Evolutionary conservation across 2,113 vertebrate species (phyloP), one percentile per base, ranked within the genome.

Genomic region (Psilopogon haemacephalus): DNA sequence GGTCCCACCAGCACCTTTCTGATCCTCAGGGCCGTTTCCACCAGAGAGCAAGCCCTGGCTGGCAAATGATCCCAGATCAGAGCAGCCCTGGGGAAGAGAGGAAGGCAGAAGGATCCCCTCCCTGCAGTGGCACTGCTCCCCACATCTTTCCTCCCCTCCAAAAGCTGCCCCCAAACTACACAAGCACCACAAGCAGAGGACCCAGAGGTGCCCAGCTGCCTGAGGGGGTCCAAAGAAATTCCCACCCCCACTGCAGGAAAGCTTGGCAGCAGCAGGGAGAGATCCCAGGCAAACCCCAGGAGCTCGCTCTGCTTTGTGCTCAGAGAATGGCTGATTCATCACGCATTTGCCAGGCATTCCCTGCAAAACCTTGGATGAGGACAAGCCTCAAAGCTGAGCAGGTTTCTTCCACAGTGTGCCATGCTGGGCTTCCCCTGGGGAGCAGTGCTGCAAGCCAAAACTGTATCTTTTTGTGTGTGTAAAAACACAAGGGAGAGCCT

Each of bases 241-340:
- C 77, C 20, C 48, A 50, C 17, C 42, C 55, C 20, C 11, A 15
- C 60, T 5, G 15, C 42, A 69, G 86, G 64, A 85, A 83, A 68
- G 27, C 73, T 60, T 42, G 55, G n/a, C 12, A 5, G 40, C 59
- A 44, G 77, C 89, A 67, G 65, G 77, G 81, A 93, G 54, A 88
- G 84, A 83, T 9, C 84, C 46, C 76, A 69, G 74, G 48, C 75
- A 71, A 13, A 52, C 69, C 72, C 32, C 11, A 8, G 87, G 70
- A 88, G 87, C 74, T 87, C 55, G 0, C 54, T 64, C 74, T 1
- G 18, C 89, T 84, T 79, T 70, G 32, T 67, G 75, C 68, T 94
- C 40, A 1, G 56, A 80, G 90, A 95, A 95, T 26, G 86, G 76
- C 86, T 94, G 93, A 93, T 92, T 95, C 94, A 94, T 95, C 94